Evolutionary conservation across 2,797 vertebrate genomes (phyloP).

Genomic region (Phaenicophaeus curvirostris): DNA sequence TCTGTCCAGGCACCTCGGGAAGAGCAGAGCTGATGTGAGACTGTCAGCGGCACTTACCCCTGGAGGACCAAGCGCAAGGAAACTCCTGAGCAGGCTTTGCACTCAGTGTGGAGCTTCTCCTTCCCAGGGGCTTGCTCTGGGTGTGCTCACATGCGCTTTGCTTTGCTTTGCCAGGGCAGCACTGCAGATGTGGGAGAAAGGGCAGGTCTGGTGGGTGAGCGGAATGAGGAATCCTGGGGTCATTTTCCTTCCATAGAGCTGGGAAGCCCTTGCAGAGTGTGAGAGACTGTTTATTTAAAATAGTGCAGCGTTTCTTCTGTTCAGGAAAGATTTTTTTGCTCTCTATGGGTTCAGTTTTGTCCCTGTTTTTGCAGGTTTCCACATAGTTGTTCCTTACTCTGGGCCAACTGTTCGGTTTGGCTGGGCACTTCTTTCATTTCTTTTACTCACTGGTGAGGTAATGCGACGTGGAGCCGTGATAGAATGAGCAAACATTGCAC

Average conservation of each 20-base stretch:
- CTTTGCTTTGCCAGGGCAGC: constrained; percentile 46
- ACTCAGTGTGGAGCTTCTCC: background rate
- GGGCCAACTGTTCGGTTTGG: constrained; percentile 36
- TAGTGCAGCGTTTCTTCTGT: constrained; percentile 47
- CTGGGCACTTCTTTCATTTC: constrained; percentile 55
- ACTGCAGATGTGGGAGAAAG: background rate
- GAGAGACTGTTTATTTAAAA: constrained; percentile 70
- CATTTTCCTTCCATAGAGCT: background rate
- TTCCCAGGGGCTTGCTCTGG: background rate
- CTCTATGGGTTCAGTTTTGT: constrained; percentile 54
- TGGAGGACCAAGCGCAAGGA: background rate
- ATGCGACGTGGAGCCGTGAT: constrained; percentile 65
- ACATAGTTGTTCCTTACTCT: constrained; percentile 25
- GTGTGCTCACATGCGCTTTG: background rate
- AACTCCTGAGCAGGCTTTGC: background rate
- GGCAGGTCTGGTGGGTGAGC: background rate
- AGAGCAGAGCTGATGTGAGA: rapidly evolving
- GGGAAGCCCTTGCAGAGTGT: constrained; percentile 12
- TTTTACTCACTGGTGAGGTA: constrained; percentile 51
- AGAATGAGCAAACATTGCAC: constrained; percentile 70
- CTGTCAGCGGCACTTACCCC: background rate
- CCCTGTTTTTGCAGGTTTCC: constrained; percentile 57
- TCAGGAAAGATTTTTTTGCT: constrained; percentile 53
- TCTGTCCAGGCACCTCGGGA: rapidly evolving
- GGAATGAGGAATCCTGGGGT: background rate